phyloP scores from a whole-genome alignment of 2,113 vertebrate species.

The Sturnus vulgaris region DNA sequence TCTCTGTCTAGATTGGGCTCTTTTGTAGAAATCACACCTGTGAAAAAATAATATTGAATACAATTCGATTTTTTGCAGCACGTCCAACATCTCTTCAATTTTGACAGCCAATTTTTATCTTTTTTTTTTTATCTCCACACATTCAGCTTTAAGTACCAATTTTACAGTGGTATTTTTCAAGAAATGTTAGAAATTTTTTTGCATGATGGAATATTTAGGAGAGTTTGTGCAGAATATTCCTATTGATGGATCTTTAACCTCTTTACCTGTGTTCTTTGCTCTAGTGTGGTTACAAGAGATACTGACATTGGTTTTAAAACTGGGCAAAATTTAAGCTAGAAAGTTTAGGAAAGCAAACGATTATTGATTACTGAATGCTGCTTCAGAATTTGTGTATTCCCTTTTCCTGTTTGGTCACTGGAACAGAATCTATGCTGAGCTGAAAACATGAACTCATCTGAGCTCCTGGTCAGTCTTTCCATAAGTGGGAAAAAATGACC shows the following conservation, averaged over 20 bases:
- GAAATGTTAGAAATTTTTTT: neutral
- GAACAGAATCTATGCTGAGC: neutral
- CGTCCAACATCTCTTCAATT: neutral
- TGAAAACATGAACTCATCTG: neutral
- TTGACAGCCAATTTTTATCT: neutral
- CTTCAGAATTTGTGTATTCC: neutral
- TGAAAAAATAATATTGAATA: neutral
- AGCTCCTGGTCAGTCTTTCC: neutral
- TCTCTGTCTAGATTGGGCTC: slow-evolving; percentile 84
- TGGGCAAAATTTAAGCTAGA: neutral
- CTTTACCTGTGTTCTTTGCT: neutral
- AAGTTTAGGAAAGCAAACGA: neutral
- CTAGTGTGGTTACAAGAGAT: neutral
- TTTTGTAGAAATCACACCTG: slow-evolving; percentile 79
- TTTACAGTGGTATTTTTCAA: neutral
- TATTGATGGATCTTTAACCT: neutral
- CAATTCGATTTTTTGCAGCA: neutral
- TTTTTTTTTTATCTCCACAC: neutral
- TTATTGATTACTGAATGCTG: neutral
- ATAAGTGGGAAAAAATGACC: neutral
- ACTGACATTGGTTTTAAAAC: neutral
- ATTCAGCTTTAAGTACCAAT: neutral
- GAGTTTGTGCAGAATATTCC: neutral
- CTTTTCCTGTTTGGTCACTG: neutral
- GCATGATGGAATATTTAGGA: neutral